Base-by-base conservation (phyloP, 1,140 invertebrate genomes). In the Myzus persicae region DNA sequence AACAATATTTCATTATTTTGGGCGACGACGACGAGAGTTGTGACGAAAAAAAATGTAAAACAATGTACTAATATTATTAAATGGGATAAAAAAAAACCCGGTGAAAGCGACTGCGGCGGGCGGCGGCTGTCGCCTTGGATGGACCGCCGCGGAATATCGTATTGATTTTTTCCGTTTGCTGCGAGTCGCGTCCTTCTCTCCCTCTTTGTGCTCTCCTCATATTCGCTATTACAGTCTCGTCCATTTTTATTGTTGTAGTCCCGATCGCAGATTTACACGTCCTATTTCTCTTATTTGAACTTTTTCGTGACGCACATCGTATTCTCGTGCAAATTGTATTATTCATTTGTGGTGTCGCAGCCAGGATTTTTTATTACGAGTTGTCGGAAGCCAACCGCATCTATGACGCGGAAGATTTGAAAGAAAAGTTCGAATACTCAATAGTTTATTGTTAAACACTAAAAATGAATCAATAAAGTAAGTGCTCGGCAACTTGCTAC, bases 111-210 rank as follows among this genome's bases (percentile, higher is more conserved):
- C 38, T 31, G 24, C 40, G 42, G 42, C 7, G 24, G 42, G 42
- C 7, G 24, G 38, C 36, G 38, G 82, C 31, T 26, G 82, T 84
- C 82, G 82, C 82, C 82, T 84, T 42, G 82, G 82, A 84, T 40
- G 38, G 38, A 38, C 38, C 82, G 38, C 36, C 40, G 38, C 9
- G 24, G 7, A 42, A 85, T 85, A 44, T 85, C 84, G 84, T 85
- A 85, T 85, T 85, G 84, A 85, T 85, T 85, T 85, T 85, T 85
- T 85, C 38, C 40, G 40, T 40, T 26, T 44, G 82, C 38, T 24
- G 38, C 24, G 22, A 38, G 82, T 84, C 24, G 82, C 40, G 82
- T 26, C n/a, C 59, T 76, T n/a, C 59, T 76, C 59, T 76, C 59
- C 59, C 59, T n/a, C n/a, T 76, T 76, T 20, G 18, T n/a, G 31